Base-by-base conservation (phyloP, 2,888 invertebrate species). In the Eremobia ochroleuca region DNA sequence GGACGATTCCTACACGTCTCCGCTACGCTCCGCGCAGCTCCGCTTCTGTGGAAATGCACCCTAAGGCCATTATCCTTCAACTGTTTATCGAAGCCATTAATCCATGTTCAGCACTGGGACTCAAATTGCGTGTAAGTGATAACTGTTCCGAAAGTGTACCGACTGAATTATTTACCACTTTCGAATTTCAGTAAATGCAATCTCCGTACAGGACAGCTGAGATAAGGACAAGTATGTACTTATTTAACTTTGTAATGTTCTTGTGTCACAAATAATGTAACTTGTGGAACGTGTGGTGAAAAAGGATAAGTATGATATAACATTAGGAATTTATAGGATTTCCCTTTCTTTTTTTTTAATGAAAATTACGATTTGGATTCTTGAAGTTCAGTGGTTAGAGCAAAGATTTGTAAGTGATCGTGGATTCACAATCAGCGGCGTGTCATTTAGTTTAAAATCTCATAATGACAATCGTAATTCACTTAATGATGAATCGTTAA, bases 151-250 rank as follows among this genome's bases (percentile, higher is more conserved):
- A 82, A 66, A 76, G 76, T 61, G 69, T 70, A 34, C 65, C 37
- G 31, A 61, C 77, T 15, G 61, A 25, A 52, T 76, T 61, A 58
- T 46, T 70, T 6, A 34, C 9, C 13, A 70, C 65, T 80, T 80
- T 82, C 66, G 25, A 61, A 76, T 70, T 79, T 80, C 65, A 82
- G 62, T 46, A 37, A 37, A 52, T 18, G 40, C 52, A 34, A 82
- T 68, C 82, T 76, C 21, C 40, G 15, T n/a, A n/a, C 8, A 58
- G 64, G 61, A 67, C 83, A 52, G 43, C 8, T n/a, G 3, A 49
- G 77, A 81, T 81, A 83, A 77, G 31, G 13, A 2, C 18, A 4
- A 34, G 18, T 34, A 68, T 3, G n/a, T 70, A 59, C 37, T 66
- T 59, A 43, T 37, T 59, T 52, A 28, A 68, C 21, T 67, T 67